phyloP scores from a whole-genome alignment of 2,888 invertebrate species.

The Sminthurides aquaticus region DNA sequence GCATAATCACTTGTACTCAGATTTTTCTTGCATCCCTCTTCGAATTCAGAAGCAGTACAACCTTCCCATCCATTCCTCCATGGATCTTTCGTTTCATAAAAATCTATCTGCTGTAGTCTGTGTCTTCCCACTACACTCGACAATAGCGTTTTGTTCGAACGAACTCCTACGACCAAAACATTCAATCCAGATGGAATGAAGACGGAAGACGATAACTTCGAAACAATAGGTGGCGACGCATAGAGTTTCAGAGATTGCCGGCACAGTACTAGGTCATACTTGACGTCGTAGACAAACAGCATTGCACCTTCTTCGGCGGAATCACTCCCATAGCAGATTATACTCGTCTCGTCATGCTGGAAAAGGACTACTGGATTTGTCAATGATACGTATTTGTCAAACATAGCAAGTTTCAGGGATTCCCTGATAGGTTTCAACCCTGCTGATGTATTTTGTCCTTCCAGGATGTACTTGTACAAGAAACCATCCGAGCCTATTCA shows the following conservation, averaged over 20 bases:
- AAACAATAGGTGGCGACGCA: constrained; percentile 34
- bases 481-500: constrained; percentile 35
- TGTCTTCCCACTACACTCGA: constrained; percentile 37
- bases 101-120: constrained; percentile 27
- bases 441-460: neutral
- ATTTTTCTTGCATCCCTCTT: neutral
- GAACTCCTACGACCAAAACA: constrained; percentile 31
- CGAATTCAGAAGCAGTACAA: constrained; percentile 3
- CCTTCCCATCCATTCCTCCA: constrained; percentile 33
- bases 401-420: constrained; percentile 15
- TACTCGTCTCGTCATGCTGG: constrained; percentile 23
- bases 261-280: constrained; percentile 34
- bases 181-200: constrained; percentile 39
- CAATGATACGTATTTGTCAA: constrained; percentile 25
- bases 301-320: constrained; percentile 39
- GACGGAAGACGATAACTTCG: constrained; percentile 26
- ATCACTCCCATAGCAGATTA: constrained; percentile 35
- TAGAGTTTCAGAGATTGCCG: constrained; percentile 37
- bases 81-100: constrained; percentile 35
- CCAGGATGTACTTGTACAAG: constrained; percentile 26
- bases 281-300: constrained; percentile 36
- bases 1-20: constrained; percentile 1
- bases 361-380: constrained; percentile 27
- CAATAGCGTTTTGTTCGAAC: constrained; percentile 28
- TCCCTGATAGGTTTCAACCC: neutral